phyloP scores from a whole-genome alignment of 2,888 invertebrate species.

The Meteorus colon region DNA sequence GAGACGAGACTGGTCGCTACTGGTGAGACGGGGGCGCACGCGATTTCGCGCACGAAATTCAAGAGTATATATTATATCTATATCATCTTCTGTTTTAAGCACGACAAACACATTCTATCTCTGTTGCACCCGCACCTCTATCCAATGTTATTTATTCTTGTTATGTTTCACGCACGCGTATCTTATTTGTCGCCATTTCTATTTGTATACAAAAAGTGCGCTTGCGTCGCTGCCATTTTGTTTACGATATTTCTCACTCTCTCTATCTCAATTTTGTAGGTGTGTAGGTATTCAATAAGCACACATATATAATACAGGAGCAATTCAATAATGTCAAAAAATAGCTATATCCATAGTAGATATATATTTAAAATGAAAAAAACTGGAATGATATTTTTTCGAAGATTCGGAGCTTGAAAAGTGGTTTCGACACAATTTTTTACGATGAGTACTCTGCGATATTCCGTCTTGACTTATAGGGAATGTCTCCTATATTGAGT shows the following conservation, averaged over 20 bases:
- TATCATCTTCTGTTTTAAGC: background rate
- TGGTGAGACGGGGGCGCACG: constrained; percentile 36
- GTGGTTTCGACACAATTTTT: background rate
- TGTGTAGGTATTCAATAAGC: background rate
- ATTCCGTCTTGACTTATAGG: background rate
- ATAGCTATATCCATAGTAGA: background rate
- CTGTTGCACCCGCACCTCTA: constrained; percentile 10
- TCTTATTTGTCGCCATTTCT: background rate
- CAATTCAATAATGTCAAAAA: background rate
- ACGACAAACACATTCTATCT: constrained; percentile 19
- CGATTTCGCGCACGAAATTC: constrained; percentile 31
- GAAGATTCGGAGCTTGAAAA: background rate
- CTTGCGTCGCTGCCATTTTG: constrained; percentile 13
- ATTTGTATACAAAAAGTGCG: constrained; percentile 11
- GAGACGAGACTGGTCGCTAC: constrained; percentile 8
- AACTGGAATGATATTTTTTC: background rate
- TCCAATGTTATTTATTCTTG: background rate
- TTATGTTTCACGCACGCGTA: constrained; percentile 32
- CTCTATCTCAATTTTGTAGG: background rate
- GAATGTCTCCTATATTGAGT: background rate
- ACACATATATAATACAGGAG: background rate
- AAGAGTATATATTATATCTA: constrained; percentile 15
- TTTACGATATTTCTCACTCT: background rate
- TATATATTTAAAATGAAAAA: background rate
- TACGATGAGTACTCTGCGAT: background rate